Conservation (phyloP, 2,113 vertebrate genomes). For the Podiceps cristatus region DNA sequence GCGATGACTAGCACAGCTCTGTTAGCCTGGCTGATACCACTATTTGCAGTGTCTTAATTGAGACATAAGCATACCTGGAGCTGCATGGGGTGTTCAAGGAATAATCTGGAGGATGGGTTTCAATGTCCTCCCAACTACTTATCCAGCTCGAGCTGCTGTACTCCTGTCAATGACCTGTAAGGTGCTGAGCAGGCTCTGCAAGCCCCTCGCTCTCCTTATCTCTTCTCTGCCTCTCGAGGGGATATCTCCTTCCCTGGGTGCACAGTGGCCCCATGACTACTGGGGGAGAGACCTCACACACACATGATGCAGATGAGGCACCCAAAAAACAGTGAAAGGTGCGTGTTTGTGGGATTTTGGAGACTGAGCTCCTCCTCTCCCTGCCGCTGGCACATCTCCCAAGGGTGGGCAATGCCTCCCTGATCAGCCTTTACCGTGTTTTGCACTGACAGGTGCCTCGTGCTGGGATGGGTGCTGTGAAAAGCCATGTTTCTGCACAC, state of each 20-base stretch:
- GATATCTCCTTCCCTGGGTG: neutral
- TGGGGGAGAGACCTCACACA: neutral
- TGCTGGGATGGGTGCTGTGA: neutral
- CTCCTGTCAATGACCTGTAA: neutral
- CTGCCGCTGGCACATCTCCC: neutral
- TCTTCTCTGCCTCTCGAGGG: neutral
- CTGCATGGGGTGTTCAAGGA: neutral
- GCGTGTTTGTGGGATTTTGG: accelerated
- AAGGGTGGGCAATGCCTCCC: neutral
- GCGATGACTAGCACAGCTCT: neutral
- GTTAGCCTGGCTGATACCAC: neutral
- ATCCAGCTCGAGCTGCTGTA: neutral
- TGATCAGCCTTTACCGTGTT: neutral
- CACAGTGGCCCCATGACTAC: neutral
- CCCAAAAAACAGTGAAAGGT: neutral
- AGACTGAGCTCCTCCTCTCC: neutral
- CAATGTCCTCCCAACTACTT: neutral
- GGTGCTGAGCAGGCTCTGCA: accelerated
- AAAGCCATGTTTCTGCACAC: neutral
- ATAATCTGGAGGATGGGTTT: neutral
- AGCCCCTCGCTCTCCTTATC: neutral
- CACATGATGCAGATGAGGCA: accelerated
- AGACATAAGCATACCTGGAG: neutral
- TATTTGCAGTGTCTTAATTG: neutral
- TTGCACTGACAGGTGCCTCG: neutral